Evolutionary conservation across 2,797 vertebrate genomes (phyloP).

Genomic region (Scolopax bukidnonensis): DNA sequence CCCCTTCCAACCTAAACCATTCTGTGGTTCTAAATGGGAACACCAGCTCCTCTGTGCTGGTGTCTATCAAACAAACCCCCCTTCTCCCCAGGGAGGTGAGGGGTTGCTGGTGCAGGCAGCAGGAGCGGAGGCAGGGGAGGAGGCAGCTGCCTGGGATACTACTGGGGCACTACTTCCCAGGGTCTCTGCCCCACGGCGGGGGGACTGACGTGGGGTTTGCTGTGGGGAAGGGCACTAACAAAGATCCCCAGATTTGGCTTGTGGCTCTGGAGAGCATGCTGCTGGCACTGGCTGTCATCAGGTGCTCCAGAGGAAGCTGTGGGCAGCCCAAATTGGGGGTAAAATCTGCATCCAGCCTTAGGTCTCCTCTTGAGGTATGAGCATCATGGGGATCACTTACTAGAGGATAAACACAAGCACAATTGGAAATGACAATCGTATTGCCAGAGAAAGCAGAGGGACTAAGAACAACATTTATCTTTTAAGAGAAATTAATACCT

Average conservation of each 20-base stretch:
- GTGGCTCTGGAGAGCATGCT: background rate
- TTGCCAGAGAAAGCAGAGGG: background rate
- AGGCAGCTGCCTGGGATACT: background rate
- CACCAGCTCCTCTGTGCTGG: background rate
- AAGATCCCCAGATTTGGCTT: background rate
- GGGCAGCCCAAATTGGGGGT: background rate
- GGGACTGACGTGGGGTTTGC: rapidly evolving
- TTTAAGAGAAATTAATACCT: background rate
- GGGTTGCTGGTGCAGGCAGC: background rate
- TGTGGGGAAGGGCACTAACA: background rate
- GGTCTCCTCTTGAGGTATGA: background rate
- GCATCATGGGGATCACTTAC: background rate
- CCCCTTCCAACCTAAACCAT: background rate
- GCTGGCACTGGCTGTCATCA: background rate
- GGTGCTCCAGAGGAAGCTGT: background rate
- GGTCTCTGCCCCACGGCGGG: rapidly evolving
- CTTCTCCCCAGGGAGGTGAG: rapidly evolving
- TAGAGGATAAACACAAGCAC: background rate
- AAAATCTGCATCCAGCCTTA: background rate
- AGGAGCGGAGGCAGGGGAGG: no score
- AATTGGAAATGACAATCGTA: background rate
- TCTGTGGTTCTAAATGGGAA: background rate
- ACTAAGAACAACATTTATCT: background rate
- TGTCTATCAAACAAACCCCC: background rate
- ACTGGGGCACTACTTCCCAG: background rate